These are phyloP conservation scores for Isoperla grammatica DNA, from an alignment of 2,888 invertebrate genomes.

Conservation along the genomic window DNA sequence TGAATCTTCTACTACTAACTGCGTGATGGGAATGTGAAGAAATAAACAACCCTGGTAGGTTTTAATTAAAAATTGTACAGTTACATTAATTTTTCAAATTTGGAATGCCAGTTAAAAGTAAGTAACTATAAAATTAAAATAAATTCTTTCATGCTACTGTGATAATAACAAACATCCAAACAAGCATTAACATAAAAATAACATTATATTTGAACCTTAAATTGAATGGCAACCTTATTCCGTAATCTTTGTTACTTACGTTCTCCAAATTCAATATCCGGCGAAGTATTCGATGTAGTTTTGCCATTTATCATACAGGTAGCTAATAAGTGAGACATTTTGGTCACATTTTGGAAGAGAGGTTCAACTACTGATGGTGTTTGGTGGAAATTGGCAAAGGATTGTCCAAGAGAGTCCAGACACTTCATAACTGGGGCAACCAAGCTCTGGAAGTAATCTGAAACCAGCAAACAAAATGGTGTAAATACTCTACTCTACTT, in stretches of 20 bases:
- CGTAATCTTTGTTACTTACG: conserved; percentile 45
- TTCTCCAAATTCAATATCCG: conserved; percentile 60
- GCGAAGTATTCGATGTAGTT: conserved; percentile 69
- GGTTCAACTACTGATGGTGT: conserved; percentile 35
- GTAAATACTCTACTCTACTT: no score
- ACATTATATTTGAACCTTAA: no score
- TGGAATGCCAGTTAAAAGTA: no score
- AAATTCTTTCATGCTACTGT: no score
- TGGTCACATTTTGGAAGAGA: conserved; percentile 46
- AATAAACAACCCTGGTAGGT: no score
- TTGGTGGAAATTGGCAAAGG: conserved; percentile 17
- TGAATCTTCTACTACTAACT: neutral
- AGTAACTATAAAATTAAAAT: no score
- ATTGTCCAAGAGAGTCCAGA: conserved; percentile 38
- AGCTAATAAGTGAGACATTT: conserved; percentile 53
- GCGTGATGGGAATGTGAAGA: neutral
- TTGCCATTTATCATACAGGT: conserved; percentile 65
- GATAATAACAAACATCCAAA: no score
- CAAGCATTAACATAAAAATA: no score
- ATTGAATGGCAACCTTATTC: neutral
- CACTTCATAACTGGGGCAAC: conserved; percentile 44
- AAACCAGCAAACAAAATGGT: neutral
- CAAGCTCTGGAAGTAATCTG: conserved; percentile 51
- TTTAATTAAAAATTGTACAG: no score
- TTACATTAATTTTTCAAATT: no score